Evolutionary conservation across 2,797 vertebrate species (phyloP), one percentile per base, ranked within the genome.

Genomic region (Delichon dasypus): DNA sequence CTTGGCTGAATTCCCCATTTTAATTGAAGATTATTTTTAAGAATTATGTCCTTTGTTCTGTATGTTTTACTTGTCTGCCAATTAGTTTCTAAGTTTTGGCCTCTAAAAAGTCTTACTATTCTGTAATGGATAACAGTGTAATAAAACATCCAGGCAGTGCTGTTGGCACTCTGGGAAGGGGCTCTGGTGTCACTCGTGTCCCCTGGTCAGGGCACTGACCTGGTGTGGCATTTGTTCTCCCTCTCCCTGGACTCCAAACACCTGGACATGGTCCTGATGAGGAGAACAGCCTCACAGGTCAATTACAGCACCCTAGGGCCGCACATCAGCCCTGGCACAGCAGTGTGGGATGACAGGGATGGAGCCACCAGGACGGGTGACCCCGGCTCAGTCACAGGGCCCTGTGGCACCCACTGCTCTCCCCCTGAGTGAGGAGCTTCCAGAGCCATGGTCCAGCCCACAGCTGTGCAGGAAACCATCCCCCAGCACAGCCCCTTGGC

Each of bases 231-330:
- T 16, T 26, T 20, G 16, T 20, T 36, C 66, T 61, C 29, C 44
- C 10, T n/a, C 5, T 2, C 15, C 26, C 17, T 0, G 0, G 21
- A 1, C 32, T 64, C 30, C 9, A 8, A 19, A 3, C 34, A 38
- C 14, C 44, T 10, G 9, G 1, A 1, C 2, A 0, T 1, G 9
- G 2, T 40, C 60, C 32, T 38, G 3, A 2, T 0, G 14, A 26
- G 23, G 13, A 16, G 32, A 55, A 16, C 20, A 5, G 17, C 30
- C 29, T 17, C 36, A 5, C 3, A 1, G 30, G 18, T 18, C 6
- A 34, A 16, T 16, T 5, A 3, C 26, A 88, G 70, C 67, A 45
- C 5, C 22, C 36, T 0, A 3, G 32, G 38, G 55, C 45, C 66
- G 48, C 48, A 18, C 40, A 20, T 5, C 30, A 5, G 3, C 21